phyloP scores from a whole-genome alignment of 2,888 invertebrate genomes.

The Scaptomyza flava region DNA sequence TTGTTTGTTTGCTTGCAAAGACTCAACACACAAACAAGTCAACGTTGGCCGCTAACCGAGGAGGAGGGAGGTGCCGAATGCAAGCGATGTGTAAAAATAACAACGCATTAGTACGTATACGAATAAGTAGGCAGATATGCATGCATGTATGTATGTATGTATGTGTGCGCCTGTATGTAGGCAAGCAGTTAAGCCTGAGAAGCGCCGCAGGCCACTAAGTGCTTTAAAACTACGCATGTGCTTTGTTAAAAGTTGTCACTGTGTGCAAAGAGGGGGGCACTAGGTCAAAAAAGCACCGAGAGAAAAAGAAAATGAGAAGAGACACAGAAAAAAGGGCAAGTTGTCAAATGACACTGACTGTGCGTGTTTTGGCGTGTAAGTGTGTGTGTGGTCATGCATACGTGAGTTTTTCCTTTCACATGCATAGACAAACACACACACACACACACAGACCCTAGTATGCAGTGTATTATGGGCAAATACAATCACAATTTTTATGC shows the following conservation, averaged over 20 bases:
- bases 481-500: slow-evolving; percentile 63
- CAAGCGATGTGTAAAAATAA: slow-evolving; percentile 14
- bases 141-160: background rate
- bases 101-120: background rate
- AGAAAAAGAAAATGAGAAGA: background rate
- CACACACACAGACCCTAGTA: slow-evolving; percentile 19
- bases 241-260: slow-evolving; percentile 39
- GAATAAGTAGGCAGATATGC: background rate
- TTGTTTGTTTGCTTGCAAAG: slow-evolving; percentile 51
- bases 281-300: slow-evolving; percentile 11
- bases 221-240: slow-evolving; percentile 60
- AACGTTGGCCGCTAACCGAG: slow-evolving; percentile 1
- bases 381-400: slow-evolving; percentile 34
- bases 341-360: slow-evolving; percentile 50
- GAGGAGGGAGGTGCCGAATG: background rate
- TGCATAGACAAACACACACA: slow-evolving; percentile 13
- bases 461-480: slow-evolving; percentile 33
- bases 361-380: background rate
- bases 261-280: slow-evolving; percentile 12
- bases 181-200: slow-evolving; percentile 32
- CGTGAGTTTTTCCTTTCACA: slow-evolving; percentile 41
- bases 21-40: slow-evolving; percentile 15
- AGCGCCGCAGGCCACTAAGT: slow-evolving; percentile 39
- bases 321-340: slow-evolving; percentile 6
- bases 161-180: slow-evolving; percentile 54